A percentile compares a stretch with the other conserved stretches of the same genome.
These are phyloP conservation scores for Tangara arthus DNA, from an alignment of 2,797 vertebrate genomes.

Conservation along the genomic window DNA sequence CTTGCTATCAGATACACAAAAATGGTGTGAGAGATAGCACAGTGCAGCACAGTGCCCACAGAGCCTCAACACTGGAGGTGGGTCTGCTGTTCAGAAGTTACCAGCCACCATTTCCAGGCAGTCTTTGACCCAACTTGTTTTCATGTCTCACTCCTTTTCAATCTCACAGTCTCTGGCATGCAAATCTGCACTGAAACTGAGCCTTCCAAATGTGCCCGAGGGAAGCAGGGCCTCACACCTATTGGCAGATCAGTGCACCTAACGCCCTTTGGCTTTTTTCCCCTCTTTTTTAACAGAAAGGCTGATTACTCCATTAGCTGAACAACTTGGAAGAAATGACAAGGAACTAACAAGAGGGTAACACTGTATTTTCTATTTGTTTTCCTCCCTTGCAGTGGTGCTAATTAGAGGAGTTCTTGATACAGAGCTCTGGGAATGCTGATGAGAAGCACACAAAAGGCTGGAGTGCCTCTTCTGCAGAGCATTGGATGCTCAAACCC, in stretches of 20 bases:
- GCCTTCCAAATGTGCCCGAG: not conserved
- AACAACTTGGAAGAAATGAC: slow-evolving; percentile 49
- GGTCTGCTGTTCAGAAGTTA: not conserved
- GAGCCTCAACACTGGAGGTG: not conserved
- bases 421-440: slow-evolving; percentile 47
- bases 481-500: not conserved
- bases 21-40: not conserved
- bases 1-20: not conserved
- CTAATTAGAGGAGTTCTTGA: slow-evolving; percentile 53
- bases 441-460: slow-evolving; percentile 54
- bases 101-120: slow-evolving; percentile 12
- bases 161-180: not conserved
- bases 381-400: slow-evolving; percentile 27
- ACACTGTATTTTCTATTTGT: slow-evolving; percentile 59
- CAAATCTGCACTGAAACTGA: not conserved
- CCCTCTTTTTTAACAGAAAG: not conserved
- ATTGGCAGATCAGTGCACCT: not conserved
- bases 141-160: slow-evolving; percentile 28
- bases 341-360: slow-evolving; percentile 58
- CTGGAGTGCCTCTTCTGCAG: slow-evolving; percentile 9
- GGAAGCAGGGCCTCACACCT: slow-evolving; percentile 27
- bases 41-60: not conserved
- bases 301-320: slow-evolving; percentile 25
- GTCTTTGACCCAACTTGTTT: slow-evolving; percentile 21
- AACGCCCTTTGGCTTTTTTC: not conserved